Conservation (phyloP, 1,140 invertebrate species). For the Drosophila bocki region DNA sequence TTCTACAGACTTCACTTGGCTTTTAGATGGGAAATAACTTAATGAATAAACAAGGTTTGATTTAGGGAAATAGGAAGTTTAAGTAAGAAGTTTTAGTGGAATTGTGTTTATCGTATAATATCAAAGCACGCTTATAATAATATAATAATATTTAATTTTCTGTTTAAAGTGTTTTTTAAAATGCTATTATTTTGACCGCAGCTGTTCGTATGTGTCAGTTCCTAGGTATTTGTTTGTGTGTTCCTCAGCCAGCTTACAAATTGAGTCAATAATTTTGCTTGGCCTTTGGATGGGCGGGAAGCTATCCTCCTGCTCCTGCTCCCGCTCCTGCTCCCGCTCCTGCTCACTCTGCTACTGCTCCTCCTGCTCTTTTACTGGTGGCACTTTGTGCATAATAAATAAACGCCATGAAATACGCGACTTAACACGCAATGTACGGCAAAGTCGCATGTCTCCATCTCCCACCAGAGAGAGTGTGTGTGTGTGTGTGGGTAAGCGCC, state of each 20-base stretch:
- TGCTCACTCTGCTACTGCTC: background rate
- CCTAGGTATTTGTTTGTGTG: conserved; percentile 25
- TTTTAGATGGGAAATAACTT: background rate
- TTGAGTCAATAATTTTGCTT: conserved; percentile 81
- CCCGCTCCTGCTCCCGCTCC: background rate
- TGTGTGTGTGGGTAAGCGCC: conserved; percentile 69
- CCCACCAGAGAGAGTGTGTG: conserved; percentile 10
- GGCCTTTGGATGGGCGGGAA: conserved; percentile 39
- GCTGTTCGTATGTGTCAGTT: conserved; percentile 11
- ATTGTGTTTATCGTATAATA: background rate
- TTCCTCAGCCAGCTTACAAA: conserved; percentile 62
- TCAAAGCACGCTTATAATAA: too few species aligned
- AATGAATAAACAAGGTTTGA: too few species aligned
- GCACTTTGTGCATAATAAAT: conserved; percentile 84
- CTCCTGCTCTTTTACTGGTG: conserved; percentile 18
- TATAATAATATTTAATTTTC: too few species aligned
- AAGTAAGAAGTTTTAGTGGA: background rate
- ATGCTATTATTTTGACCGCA: background rate
- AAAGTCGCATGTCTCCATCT: conserved; percentile 54
- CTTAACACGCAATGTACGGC: conserved; percentile 77
- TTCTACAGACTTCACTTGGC: background rate
- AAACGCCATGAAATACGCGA: conserved; percentile 83
- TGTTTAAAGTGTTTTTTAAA: background rate
- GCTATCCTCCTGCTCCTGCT: conserved; percentile 7
- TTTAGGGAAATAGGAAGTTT: background rate